phyloP scores from a whole-genome alignment of 2,888 invertebrate species.

The Nomada flava region DNA sequence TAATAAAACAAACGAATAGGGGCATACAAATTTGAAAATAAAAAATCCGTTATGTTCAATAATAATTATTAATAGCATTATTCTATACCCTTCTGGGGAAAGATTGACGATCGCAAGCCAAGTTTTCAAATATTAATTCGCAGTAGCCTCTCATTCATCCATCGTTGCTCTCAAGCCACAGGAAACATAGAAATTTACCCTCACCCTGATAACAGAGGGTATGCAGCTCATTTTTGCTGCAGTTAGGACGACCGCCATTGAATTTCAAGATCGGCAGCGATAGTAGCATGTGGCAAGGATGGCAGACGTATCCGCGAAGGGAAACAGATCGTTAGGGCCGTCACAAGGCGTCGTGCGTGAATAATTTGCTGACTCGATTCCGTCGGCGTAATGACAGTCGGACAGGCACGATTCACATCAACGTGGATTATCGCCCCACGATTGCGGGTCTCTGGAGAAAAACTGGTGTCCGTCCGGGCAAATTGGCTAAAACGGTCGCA shows the following conservation, averaged over 20 bases:
- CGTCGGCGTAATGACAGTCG: conserved; percentile 58
- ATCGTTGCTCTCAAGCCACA: neutral
- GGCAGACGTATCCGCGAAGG: conserved; percentile 41
- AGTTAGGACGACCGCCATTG: conserved; percentile 4
- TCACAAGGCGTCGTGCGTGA: conserved; percentile 58
- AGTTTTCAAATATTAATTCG: neutral
- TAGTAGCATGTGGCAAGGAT: conserved; percentile 44
- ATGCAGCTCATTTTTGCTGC: neutral
- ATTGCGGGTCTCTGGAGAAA: conserved; percentile 43
- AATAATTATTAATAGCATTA: too few relatives aligned
- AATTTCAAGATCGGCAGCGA: conserved; percentile 56
- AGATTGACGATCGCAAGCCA: neutral
- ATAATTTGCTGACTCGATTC: conserved; percentile 68
- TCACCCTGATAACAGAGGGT: neutral
- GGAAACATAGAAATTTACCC: neutral
- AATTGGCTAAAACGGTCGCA: conserved; percentile 3
- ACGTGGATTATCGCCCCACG: conserved; percentile 42
- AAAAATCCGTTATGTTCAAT: too few relatives aligned
- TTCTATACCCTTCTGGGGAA: neutral
- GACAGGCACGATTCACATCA: conserved; percentile 51
- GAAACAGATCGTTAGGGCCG: conserved; percentile 63
- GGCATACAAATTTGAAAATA: too few relatives aligned
- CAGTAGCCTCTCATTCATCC: neutral
- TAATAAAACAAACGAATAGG: too few relatives aligned
- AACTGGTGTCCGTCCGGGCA: conserved; percentile 11